Conservation (phyloP, 2,888 invertebrate species). For the Chorisops tibialis region DNA sequence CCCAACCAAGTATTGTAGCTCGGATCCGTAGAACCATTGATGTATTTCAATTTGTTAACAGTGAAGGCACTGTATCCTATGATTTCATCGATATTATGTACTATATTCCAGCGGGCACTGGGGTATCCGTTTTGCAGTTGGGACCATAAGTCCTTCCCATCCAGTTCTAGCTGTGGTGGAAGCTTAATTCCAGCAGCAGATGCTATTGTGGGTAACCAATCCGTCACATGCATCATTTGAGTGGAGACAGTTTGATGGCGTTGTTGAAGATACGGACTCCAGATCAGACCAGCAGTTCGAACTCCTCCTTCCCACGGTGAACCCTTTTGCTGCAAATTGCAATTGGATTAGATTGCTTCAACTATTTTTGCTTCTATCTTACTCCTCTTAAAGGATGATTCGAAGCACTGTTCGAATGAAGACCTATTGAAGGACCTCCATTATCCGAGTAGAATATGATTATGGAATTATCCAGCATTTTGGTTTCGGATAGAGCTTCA, state of each 20-base stretch:
- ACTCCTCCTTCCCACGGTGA: constrained; percentile 84
- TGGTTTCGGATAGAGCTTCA: constrained; percentile 60
- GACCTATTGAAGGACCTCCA: constrained; percentile 74
- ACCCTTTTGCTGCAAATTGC: constrained; percentile 66
- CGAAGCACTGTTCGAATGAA: constrained; percentile 69
- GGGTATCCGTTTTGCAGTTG: constrained; percentile 54
- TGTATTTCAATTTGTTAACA: constrained; percentile 43
- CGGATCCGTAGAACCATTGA: constrained; percentile 46
- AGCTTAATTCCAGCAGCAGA: constrained; percentile 43
- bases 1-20: constrained; percentile 39
- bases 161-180: constrained; percentile 50
- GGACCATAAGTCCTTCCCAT: constrained; percentile 69
- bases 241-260: constrained; percentile 57
- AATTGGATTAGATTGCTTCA: no score
- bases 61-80: constrained; percentile 44
- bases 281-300: constrained; percentile 71
- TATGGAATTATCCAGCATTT: constrained; percentile 76
- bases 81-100: constrained; percentile 70
- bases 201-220: constrained; percentile 76
- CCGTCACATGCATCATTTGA: constrained; percentile 72
- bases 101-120: constrained; percentile 58
- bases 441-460: constrained; percentile 86
- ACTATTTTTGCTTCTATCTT: constrained; percentile 38
- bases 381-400: constrained; percentile 80
- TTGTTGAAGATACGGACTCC: constrained; percentile 60